Conservation (phyloP, 2,888 invertebrate genomes). For the Hypercompe scribonia region DNA sequence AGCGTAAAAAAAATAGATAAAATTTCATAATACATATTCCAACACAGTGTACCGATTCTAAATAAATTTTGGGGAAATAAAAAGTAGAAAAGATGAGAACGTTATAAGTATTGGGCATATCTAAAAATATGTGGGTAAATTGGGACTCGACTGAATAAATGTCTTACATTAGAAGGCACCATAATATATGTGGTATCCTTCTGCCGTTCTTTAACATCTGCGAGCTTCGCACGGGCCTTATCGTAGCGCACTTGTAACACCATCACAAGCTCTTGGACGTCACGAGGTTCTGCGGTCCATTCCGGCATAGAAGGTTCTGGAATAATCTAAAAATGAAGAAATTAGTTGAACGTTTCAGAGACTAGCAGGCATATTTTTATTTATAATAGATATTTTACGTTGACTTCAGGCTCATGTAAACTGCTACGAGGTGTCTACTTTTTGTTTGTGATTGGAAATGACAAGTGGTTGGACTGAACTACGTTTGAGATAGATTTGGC, state of each 20-base stretch:
- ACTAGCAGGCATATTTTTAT: not conserved
- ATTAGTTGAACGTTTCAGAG: not conserved
- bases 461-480: not conserved
- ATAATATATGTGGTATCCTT: slow-evolving; percentile 64
- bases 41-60: too few species aligned
- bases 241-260: slow-evolving; percentile 77
- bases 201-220: slow-evolving; percentile 72
- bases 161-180: slow-evolving; percentile 71
- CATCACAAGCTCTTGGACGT: slow-evolving; percentile 76
- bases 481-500: not conserved
- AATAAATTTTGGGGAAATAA: too few species aligned
- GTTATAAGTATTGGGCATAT: too few species aligned
- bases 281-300: slow-evolving; percentile 79
- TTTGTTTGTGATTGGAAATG: not conserved
- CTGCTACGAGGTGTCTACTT: not conserved
- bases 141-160: not conserved
- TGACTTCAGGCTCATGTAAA: not conserved
- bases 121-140: too few species aligned
- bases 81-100: too few species aligned
- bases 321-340: slow-evolving; percentile 60
- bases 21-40: too few species aligned
- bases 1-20: too few species aligned
- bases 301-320: slow-evolving; percentile 78
- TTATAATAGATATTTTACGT: not conserved
- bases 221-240: slow-evolving; percentile 69